These are phyloP conservation scores for Drosophila funebris DNA, from an alignment of 1,140 invertebrate species.

Conservation along the genomic window DNA sequence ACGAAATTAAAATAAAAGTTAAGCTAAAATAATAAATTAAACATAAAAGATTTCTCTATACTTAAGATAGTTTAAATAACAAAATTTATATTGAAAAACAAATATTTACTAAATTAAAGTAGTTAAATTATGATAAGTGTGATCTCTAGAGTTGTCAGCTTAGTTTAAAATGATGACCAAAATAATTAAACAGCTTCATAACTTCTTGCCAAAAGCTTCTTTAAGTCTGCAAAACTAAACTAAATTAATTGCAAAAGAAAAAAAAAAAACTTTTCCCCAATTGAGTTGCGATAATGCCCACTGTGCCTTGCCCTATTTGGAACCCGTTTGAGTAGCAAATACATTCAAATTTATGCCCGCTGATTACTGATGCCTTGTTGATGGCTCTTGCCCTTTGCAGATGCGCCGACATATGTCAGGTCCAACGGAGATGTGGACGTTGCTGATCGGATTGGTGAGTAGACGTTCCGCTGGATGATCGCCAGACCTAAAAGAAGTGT, in stretches of 20 bases:
- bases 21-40: background rate
- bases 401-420: constrained; percentile 27
- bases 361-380: constrained; percentile 6
- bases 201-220: background rate
- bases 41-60: background rate
- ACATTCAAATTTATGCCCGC: constrained; percentile 45
- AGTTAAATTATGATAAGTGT: too few relatives aligned
- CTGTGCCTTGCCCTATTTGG: background rate
- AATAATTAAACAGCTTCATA: too few relatives aligned
- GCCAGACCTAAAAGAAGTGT: background rate
- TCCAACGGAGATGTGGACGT: constrained; percentile 22
- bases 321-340: constrained; percentile 50
- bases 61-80: too few relatives aligned
- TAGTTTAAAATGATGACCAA: too few relatives aligned
- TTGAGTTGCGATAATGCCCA: constrained; percentile 1
- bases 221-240: background rate
- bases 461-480: background rate
- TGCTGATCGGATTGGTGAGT: constrained; percentile 57
- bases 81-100: too few relatives aligned
- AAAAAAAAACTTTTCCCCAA: too few relatives aligned
- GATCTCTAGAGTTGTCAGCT: too few relatives aligned
- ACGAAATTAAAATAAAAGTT: background rate
- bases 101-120: too few relatives aligned
- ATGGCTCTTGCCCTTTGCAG: constrained; percentile 16
- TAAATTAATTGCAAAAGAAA: background rate